phyloP scores from a whole-genome alignment of 2,888 invertebrate genomes.

The Lasius platythorax region DNA sequence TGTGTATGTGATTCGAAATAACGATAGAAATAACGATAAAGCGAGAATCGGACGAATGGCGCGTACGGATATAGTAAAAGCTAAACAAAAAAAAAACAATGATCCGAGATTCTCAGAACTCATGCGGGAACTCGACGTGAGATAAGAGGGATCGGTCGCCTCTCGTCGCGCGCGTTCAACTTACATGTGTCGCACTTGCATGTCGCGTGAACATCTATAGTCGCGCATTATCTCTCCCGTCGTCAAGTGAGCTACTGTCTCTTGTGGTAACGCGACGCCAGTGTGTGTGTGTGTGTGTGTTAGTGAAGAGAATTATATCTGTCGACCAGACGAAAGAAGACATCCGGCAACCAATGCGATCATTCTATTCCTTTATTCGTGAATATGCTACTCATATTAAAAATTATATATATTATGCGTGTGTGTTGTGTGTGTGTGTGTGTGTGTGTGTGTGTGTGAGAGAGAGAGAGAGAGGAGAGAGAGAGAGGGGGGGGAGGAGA shows the following conservation, averaged over 20 bases:
- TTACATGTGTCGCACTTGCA: background rate
- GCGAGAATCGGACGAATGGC: background rate
- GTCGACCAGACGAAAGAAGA: background rate
- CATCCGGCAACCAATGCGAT: background rate
- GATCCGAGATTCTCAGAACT: background rate
- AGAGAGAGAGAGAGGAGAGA: no score
- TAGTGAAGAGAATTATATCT: background rate
- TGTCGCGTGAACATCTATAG: background rate
- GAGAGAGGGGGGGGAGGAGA: no score
- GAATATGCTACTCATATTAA: background rate
- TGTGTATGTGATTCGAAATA: background rate
- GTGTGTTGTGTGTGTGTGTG: no score
- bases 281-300: background rate
- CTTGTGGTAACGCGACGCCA: background rate
- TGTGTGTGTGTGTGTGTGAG: no score
- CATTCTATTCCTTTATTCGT: background rate
- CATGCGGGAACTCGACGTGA: background rate
- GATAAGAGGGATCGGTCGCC: background rate
- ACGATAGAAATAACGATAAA: background rate
- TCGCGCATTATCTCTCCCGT: background rate
- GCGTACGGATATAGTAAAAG: background rate
- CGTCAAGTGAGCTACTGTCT: background rate
- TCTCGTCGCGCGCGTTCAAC: background rate
- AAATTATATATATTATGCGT: background rate
- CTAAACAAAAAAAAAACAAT: background rate